These are phyloP conservation scores for Cataglyphis hispanica DNA, from an alignment of 1,140 invertebrate genomes.

Conservation along the genomic window DNA sequence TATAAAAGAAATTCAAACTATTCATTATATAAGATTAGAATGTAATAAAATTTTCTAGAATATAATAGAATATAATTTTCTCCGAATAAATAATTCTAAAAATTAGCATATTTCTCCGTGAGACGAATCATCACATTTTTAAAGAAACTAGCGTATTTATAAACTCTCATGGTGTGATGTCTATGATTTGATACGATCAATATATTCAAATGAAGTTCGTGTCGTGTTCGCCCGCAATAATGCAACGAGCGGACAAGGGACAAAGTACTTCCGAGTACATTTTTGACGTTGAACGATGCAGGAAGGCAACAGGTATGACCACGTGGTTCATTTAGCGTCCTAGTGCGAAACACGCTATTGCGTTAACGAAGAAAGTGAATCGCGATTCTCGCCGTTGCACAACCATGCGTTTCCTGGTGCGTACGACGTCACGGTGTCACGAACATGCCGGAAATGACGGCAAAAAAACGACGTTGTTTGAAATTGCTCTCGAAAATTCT, in stretches of 20 bases:
- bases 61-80: no score
- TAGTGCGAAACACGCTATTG: constrained; percentile 49
- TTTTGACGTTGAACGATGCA: constrained; percentile 50
- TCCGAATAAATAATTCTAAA: not conserved
- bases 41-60: no score
- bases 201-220: constrained; percentile 46
- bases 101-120: not conserved
- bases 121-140: not conserved
- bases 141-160: not conserved
- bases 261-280: constrained; percentile 43
- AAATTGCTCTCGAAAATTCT: constrained; percentile 15
- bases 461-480: constrained; percentile 1
- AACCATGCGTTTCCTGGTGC: constrained; percentile 49
- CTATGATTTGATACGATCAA: constrained; percentile 1
- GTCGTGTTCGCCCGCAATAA: not conserved
- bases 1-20: not conserved
- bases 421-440: constrained; percentile 51
- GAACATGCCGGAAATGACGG: constrained; percentile 50
- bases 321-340: constrained; percentile 49
- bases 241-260: constrained; percentile 11
- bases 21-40: not conserved
- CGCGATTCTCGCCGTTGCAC: constrained; percentile 48
- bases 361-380: constrained; percentile 61
- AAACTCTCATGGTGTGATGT: not conserved
- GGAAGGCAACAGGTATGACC: constrained; percentile 48